phyloP scores from a whole-genome alignment of 1,140 invertebrate genomes.

The Drosophila navojoa region DNA sequence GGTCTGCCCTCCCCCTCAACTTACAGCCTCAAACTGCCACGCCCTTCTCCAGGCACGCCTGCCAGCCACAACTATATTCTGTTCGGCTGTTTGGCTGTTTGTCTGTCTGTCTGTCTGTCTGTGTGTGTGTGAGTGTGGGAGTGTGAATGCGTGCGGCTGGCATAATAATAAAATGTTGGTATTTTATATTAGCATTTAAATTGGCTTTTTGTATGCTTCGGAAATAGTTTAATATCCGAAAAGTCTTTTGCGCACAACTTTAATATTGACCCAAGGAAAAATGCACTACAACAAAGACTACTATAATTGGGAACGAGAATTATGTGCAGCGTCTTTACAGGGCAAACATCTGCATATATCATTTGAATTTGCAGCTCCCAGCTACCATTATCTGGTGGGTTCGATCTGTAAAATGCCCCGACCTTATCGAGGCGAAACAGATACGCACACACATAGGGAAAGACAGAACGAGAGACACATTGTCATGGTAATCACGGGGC shows the following conservation, averaged over 20 bases:
- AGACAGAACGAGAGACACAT: constrained; percentile 10
- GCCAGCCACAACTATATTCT: constrained; percentile 5
- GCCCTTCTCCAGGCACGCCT: neutral
- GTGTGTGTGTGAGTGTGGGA: constrained; percentile 49
- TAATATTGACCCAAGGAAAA: constrained; percentile 55
- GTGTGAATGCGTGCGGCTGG: constrained; percentile 66
- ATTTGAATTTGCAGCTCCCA: constrained; percentile 14
- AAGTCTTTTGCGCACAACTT: constrained; percentile 60
- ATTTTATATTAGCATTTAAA: constrained; percentile 84
- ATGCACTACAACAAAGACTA: constrained; percentile 66
- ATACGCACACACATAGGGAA: neutral
- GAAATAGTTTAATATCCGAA: constrained; percentile 81
- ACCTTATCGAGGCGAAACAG: constrained; percentile 49
- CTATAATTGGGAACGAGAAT: constrained; percentile 61
- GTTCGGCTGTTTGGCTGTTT: constrained; percentile 1
- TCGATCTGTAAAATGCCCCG: constrained; percentile 59
- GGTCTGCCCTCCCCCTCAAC: constrained; percentile 32
- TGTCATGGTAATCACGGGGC: constrained; percentile 74
- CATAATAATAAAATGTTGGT: constrained; percentile 83
- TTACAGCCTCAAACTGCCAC: constrained; percentile 1
- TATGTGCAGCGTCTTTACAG: constrained; percentile 41
- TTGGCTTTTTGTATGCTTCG: constrained; percentile 82
- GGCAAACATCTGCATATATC: constrained; percentile 32
- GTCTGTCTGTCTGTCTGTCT: constrained; percentile 1
- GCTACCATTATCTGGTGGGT: constrained; percentile 8